Evolutionary conservation across 2,797 vertebrate species (phyloP), one percentile per base, ranked within the genome.

Genomic region (Centropyge bicolor): DNA sequence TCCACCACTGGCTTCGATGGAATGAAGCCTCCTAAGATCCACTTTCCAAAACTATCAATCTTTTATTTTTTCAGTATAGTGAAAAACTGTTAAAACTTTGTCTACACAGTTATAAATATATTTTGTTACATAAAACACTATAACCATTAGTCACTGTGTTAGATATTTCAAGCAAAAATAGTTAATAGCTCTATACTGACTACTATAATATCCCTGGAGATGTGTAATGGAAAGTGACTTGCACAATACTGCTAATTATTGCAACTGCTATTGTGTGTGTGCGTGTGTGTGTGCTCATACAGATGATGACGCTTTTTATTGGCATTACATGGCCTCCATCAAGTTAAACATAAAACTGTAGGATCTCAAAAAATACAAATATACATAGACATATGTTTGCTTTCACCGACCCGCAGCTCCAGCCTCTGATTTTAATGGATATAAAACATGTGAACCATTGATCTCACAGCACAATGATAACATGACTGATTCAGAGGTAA

Each of bases 211-310:
- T 78, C 54, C 61, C 69, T 1, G 5, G 62, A 72, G 76, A 52
- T 35, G 20, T 59, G 52, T 48, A 56, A 63, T 48, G 59, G 49
- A 48, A 57, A 67, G 24, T 41, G 41, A 41, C 49, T 31, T 3
- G 3, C 55, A 66, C n/a, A 8, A 61, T 36, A 43, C 67, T 63
- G 76, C 72, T 63, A 43, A 81, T 54, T 57, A 35, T 56, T 46
- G 59, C 69, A 45, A 55, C 22, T 8, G 2, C 11, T 48, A 4
- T 11, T 17, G 40, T 35, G 62, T 66, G n/a, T n/a, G 27, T 57
- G 62, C 6, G n/a, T 43, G 20, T 45, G 9, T 11, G 13, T 38
- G 24, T 27, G 35, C 19, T 31, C 8, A 20, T 1, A 49, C 9
- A 57, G 19, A 8, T 24, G 35, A 0, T 31, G 40, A 0, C 55